phyloP scores from a whole-genome alignment of 2,797 vertebrate species.

The Pipistrellus pygmaeus region DNA sequence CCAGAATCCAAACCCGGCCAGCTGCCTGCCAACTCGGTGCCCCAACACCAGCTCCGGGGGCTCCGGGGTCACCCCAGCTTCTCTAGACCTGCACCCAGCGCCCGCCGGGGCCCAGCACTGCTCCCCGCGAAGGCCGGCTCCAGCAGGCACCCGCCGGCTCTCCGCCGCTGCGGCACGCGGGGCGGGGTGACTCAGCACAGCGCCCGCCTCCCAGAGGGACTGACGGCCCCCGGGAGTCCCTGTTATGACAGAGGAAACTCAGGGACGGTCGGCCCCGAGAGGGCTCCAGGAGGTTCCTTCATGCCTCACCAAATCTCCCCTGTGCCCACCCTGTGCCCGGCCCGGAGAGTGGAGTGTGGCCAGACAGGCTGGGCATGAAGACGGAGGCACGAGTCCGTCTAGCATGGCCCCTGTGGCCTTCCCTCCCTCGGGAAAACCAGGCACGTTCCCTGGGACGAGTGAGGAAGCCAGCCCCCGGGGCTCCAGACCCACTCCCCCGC shows the following conservation, averaged over 20 bases:
- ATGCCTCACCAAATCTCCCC: not conserved
- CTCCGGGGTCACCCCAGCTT: not conserved
- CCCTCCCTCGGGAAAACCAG: not conserved
- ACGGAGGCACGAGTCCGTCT: accelerated
- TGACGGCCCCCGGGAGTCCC: not conserved
- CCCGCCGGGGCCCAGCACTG: accelerated
- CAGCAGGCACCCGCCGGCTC: not conserved
- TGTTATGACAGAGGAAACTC: not conserved
- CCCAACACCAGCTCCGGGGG: accelerated
- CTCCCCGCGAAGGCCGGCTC: not conserved
- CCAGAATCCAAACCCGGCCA: not conserved
- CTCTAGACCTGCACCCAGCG: not conserved
- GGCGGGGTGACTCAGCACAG: not conserved
- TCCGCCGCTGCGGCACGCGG: too few species aligned
- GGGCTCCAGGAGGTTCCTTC: not conserved
- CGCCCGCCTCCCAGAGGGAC: not conserved
- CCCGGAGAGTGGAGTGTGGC: accelerated
- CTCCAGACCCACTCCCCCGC: not conserved
- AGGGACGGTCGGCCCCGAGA: not conserved
- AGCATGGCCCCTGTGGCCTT: accelerated
- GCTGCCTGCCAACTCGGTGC: not conserved
- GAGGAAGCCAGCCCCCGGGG: not conserved
- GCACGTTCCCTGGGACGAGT: not conserved
- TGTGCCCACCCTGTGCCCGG: not conserved
- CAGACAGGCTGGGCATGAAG: not conserved